A percentile compares a stretch with the other conserved stretches of the same genome.
These are phyloP conservation scores for Drosophila subobscura DNA, from an alignment of 1,140 invertebrate species.

Conservation along the genomic window DNA sequence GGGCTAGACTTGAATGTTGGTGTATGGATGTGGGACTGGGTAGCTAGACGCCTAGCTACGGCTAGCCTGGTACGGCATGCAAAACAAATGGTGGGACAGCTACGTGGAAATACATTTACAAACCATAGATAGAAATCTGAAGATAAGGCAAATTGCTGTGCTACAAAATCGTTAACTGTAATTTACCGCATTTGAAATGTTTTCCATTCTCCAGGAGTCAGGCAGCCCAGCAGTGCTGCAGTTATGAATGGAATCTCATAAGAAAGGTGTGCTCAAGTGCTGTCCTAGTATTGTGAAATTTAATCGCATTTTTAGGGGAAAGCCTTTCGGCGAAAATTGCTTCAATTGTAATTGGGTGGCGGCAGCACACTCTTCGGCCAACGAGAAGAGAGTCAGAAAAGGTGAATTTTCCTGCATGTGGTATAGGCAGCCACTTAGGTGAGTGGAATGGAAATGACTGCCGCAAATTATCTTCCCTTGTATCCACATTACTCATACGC, in stretches of 20 bases:
- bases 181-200: constrained; percentile 77
- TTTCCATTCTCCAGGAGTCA: constrained; percentile 32
- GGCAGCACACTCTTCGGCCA: neutral
- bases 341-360: constrained; percentile 20
- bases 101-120: constrained; percentile 77
- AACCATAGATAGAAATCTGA: constrained; percentile 76
- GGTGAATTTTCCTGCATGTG: constrained; percentile 1
- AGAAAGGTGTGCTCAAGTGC: constrained; percentile 3
- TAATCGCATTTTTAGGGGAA: constrained; percentile 54
- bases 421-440: constrained; percentile 26
- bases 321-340: constrained; percentile 30
- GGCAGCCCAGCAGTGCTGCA: constrained; percentile 12
- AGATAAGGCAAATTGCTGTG: constrained; percentile 80
- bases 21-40: neutral
- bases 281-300: constrained; percentile 28
- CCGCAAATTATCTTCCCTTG: constrained; percentile 5
- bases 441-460: constrained; percentile 32
- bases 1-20: neutral
- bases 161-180: constrained; percentile 82
- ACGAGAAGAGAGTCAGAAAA: constrained; percentile 26
- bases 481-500: constrained; percentile 51
- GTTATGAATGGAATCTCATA: constrained; percentile 52
- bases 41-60: constrained; percentile 27
- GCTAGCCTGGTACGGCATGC: constrained; percentile 60
- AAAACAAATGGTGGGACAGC: constrained; percentile 71